Evolutionary conservation across 2,113 vertebrate species (phyloP), one percentile per base, ranked within the genome.

Genomic region (Colossoma macropomum): DNA sequence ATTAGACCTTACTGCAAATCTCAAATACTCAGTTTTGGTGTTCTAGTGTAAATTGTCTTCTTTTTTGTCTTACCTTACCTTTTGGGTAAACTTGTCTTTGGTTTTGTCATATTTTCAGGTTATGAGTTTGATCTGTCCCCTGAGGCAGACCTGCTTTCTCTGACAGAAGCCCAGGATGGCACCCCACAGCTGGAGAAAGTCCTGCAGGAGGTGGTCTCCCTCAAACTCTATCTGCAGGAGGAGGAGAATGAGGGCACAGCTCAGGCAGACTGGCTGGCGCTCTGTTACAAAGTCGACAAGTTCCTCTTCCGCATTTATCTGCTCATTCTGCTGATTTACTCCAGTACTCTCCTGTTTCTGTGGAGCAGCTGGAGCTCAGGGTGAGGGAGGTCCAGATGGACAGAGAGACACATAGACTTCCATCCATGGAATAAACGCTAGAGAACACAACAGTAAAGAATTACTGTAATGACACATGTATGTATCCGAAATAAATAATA

Each of bases 251-350:
- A 91, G 2, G 83, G 88, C 15, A 75, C 59, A 0, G 90, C 89
- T 77, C 93, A 94, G 59, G 86, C 82, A 0, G 89, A 91, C 0
- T 96, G 96, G 96, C 86, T 97, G 80, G 87, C 77, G 1, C 93
- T 96, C 59, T 94, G 95, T 79, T 92, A 91, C 0, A 94, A 86
- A 89, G 90, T 97, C 11, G 96, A 97, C 81, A 82, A 62, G 7
- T 85, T 95, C 75, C 91, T 97, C 65, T 97, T 97, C 86, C 88
- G 90, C 23, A 77, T 93, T 11, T 97, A 97, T 86, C 87, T 96
- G 30, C 25, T 94, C 0, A 83, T 96, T 21, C 83, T 97, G 75
- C 88, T 80, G 4, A 28, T 94, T 73, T 97, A 96, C 4, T 28
- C 93, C 0, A 3, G 91, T 17, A 96, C 95, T 0, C 91, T 97